Conservation (phyloP, 1,140 invertebrate genomes). For the Episyrphus balteatus region DNA sequence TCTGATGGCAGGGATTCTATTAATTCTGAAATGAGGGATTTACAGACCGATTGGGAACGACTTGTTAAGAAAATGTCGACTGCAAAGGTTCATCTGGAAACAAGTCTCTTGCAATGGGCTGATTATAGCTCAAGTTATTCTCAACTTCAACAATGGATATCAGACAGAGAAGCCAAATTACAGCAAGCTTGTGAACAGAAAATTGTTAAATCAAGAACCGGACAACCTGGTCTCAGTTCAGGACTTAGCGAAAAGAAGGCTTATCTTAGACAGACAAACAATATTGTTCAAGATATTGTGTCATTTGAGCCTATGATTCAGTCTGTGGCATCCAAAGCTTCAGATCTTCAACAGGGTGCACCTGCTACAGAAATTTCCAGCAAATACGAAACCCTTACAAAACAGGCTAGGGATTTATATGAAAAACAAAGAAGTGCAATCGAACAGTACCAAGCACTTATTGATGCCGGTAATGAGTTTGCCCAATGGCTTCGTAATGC, state of each 20-base stretch:
- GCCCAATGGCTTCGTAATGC: conserved; percentile 81
- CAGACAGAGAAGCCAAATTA: conserved; percentile 84
- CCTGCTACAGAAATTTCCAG: conserved; percentile 79
- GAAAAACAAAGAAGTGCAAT: conserved; percentile 85
- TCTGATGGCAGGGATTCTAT: conserved; percentile 84
- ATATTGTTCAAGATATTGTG: conserved; percentile 88
- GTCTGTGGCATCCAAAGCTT: conserved; percentile 82
- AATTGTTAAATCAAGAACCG: conserved; percentile 64
- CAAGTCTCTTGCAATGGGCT: conserved; percentile 86
- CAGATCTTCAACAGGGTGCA: conserved; percentile 73
- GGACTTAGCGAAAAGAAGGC: conserved; percentile 73
- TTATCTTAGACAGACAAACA: conserved; percentile 79
- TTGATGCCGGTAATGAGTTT: conserved; percentile 85
- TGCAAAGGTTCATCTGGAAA: conserved; percentile 84
- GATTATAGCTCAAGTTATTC: conserved; percentile 87
- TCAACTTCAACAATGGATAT: conserved; percentile 90
- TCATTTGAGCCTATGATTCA: conserved; percentile 93
- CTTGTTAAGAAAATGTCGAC: conserved; percentile 86
- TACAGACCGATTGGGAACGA: conserved; percentile 88
- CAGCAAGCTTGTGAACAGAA: conserved; percentile 84
- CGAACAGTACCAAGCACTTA: conserved; percentile 78
- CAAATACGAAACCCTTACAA: conserved; percentile 81
- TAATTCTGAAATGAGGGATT: conserved; percentile 74
- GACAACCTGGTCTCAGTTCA: conserved; percentile 60
- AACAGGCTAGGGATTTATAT: conserved; percentile 79